Evolutionary conservation across 2,888 invertebrate genomes (phyloP), one percentile per base, ranked within the genome.

Genomic region (Isotomurus palustris): DNA sequence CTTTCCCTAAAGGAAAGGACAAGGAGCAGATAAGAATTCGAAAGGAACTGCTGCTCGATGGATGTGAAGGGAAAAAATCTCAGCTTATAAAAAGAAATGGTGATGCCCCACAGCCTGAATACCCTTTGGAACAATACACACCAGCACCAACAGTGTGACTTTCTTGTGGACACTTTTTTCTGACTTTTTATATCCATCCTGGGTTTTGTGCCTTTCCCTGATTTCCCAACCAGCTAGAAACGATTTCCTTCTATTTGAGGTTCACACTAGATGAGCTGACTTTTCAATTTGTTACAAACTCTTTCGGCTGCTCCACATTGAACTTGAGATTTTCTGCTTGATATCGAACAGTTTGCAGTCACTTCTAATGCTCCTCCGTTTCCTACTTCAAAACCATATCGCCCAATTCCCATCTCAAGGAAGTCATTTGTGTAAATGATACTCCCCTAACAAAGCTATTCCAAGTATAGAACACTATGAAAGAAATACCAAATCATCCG

Each of bases 11-110:
- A 49, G 21, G 35, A 47, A 19, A 47, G 8, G 27, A 49, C 48
- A 35, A 10, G 3, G 35, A 49, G 19, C 4, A 50, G 50, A 50
- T 50, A 50, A 50, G 50, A 50, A 38, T 29, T 49, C 19, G 22
- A 6, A 14, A 35, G 19, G 21, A 49, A 32, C n/a, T n/a, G n/a
- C n/a, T n/a, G n/a, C n/a, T n/a, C n/a, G n/a, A n/a, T n/a, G n/a
- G n/a, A n/a, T 40, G 6, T 14, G 10, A 40, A 5, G 10, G 40
- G n/a, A 40, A 40, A 40, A 40, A 40, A 8, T 40, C 8, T 17
- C 6, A n/a, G 24, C 12, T 6, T 5, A 17, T 43, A 43, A 6
- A n/a, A n/a, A n/a, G n/a, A n/a, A n/a, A n/a, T n/a, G n/a, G n/a
- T n/a, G n/a, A n/a, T n/a, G n/a, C n/a, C n/a, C n/a, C n/a, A n/a